phyloP scores from a whole-genome alignment of 2,113 vertebrate species.

The Corvus cornix region DNA sequence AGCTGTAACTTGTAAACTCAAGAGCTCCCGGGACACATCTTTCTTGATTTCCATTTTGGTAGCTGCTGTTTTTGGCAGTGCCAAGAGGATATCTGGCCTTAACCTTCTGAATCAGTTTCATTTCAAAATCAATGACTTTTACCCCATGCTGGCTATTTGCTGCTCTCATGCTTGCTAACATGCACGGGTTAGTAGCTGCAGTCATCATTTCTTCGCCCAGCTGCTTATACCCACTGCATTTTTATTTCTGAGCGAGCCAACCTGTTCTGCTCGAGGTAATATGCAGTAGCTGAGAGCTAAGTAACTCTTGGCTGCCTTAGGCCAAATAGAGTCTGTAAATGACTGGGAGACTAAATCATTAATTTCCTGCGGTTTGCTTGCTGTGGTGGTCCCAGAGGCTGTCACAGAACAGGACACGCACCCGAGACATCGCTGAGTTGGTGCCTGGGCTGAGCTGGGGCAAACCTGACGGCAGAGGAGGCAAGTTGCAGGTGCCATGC shows the following conservation, averaged over 20 bases:
- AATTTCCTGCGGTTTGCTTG: not conserved
- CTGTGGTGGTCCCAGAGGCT: accelerated
- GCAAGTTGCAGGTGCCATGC: not conserved
- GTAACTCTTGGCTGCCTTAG: not conserved
- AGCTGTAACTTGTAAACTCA: not conserved
- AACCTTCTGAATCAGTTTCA: not conserved
- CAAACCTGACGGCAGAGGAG: not conserved
- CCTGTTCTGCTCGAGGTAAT: not conserved
- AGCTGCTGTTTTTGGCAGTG: not conserved
- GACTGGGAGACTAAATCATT: not conserved
- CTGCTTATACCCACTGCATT: not conserved
- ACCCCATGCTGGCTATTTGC: not conserved
- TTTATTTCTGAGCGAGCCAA: not conserved
- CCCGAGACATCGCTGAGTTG: accelerated
- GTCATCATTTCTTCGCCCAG: not conserved
- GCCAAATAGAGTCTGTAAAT: not conserved
- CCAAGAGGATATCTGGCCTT: not conserved
- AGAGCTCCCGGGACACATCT: not conserved
- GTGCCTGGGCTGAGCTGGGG: not conserved
- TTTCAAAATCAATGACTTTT: conserved; percentile 6
- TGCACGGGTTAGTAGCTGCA: not conserved
- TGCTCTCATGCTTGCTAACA: not conserved
- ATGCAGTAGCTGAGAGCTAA: not conserved
- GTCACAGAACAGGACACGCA: accelerated
- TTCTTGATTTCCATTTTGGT: not conserved